Evolutionary conservation across 1,140 invertebrate genomes (phyloP).

Genomic region (Trigoniulus corallinus): DNA sequence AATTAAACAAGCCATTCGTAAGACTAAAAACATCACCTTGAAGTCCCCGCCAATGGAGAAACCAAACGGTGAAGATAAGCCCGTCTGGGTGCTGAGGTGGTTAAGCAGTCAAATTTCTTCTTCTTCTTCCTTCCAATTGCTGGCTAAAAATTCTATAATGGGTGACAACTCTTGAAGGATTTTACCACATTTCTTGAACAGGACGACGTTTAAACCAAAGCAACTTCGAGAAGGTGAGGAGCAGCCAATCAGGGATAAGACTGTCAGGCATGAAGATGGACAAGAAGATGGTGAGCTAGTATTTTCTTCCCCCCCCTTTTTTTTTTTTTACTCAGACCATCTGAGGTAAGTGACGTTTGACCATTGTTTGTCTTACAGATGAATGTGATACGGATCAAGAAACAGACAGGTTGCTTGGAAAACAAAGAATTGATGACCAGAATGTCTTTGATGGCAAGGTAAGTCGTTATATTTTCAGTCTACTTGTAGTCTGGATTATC

Average conservation of each 20-base stretch:
- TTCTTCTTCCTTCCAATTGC: slow-evolving; percentile 1
- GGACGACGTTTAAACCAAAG: no score
- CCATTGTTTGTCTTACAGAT: no score
- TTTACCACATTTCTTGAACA: slow-evolving; percentile 14
- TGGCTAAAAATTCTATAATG: slow-evolving; percentile 9
- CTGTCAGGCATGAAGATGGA: no score
- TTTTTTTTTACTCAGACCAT: no score
- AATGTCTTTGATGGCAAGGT: slow-evolving; percentile 74
- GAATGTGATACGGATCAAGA: slow-evolving; percentile 76
- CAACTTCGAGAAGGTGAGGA: no score
- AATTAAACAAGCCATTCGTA: slow-evolving; percentile 55
- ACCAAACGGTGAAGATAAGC: slow-evolving; percentile 17
- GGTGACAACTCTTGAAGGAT: slow-evolving; percentile 10
- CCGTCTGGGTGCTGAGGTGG: slow-evolving; percentile 29
- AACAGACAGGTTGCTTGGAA: slow-evolving; percentile 71
- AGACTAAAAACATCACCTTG: slow-evolving; percentile 37
- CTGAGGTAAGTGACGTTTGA: no score
- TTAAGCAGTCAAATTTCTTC: slow-evolving; percentile 8
- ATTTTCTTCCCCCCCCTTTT: no score
- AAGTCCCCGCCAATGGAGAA: slow-evolving; percentile 18
- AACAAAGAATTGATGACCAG: slow-evolving; percentile 65
- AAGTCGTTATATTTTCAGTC: slow-evolving; percentile 26
- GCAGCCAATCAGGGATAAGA: no score
- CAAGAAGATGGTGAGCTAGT: no score
- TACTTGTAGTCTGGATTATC: background rate